Evolutionary conservation across 2,888 invertebrate genomes (phyloP), one percentile per base, ranked within the genome.

Genomic region (Nomada fabriciana): DNA sequence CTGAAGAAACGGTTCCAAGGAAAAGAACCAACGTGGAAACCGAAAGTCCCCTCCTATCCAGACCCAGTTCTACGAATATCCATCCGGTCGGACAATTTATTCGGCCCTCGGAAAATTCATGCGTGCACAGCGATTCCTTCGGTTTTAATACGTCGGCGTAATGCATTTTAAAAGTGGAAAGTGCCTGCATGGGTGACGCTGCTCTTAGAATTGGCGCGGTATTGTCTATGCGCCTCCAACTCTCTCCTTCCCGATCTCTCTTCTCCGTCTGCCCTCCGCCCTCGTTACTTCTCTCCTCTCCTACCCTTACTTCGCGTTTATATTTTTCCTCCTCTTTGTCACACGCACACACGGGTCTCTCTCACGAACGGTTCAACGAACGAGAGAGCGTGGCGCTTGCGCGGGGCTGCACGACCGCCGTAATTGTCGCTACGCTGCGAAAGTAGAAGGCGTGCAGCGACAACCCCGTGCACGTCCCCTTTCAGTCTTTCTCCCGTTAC

Each of bases 321-420:
- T 81, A 53, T 69, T 59, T 76, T 83, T 78, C 80, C 72, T 78
- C 76, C 70, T 75, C 77, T 81, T 73, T 59, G 68, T 75, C 60
- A 65, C 57, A 61, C 70, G 43, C 71, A 79, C 67, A 82, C 76
- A 65, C 64, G 61, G 60, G 65, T 42, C 67, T 72, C 77, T 80
- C 84, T 86, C 86, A 73, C 78, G 82, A 86, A 88, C 89, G 91
- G 93, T 93, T 93, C 93, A 93, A 93, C 92, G 93, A 92, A 93
- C 93, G 92, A 91, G 89, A 91, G 89, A 90, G 78, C 87, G 86
- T 86, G 86, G 91, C 93, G 92, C 92, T 88, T 91, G 92, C 92
- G 93, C 91, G 84, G 76, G 76, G 59, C 77, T 82, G 89, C 89
- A 86, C 89, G 83, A 81, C 77, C 75, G 73, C 76, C 86, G 86